phyloP scores from a whole-genome alignment of 2,888 invertebrate species.

The Drosophila fungiperda region DNA sequence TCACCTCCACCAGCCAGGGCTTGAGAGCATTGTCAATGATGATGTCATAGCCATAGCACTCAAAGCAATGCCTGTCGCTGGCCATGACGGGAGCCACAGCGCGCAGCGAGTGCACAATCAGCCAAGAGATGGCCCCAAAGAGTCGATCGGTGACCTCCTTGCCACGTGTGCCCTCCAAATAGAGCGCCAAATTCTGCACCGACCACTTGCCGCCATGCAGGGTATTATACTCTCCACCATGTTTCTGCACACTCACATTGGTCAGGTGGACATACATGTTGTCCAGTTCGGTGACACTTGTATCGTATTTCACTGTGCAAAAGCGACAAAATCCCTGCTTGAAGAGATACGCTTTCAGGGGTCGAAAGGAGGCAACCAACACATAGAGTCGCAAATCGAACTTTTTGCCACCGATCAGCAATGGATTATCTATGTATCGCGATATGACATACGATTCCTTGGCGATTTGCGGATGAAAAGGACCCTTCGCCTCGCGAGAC shows the following conservation, averaged over 20 bases:
- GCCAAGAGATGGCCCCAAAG: slow-evolving; percentile 95
- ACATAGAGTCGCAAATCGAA: slow-evolving; percentile 97
- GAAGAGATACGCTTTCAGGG: slow-evolving; percentile 96
- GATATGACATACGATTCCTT: slow-evolving; percentile 98
- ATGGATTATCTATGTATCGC: slow-evolving; percentile 98
- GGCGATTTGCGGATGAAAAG: slow-evolving; percentile 92
- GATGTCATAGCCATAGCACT: slow-evolving; percentile 96
- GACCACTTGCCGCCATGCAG: slow-evolving; percentile 97
- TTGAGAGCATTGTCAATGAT: slow-evolving; percentile 97
- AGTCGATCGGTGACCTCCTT: slow-evolving; percentile 94
- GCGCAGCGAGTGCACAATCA: slow-evolving; percentile 96
- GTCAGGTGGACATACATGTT: slow-evolving; percentile 98
- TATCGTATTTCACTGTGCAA: slow-evolving; percentile 97
- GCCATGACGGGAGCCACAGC: slow-evolving; percentile 97
- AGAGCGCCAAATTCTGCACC: slow-evolving; percentile 94
- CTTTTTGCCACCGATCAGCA: slow-evolving; percentile 97
- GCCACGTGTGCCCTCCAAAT: slow-evolving; percentile 95
- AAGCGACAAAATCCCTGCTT: slow-evolving; percentile 97
- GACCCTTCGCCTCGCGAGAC: slow-evolving; percentile 94
- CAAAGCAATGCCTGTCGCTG: slow-evolving; percentile 91
- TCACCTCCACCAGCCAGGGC: slow-evolving; percentile 96
- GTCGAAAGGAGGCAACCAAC: slow-evolving; percentile 96
- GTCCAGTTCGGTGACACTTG: slow-evolving; percentile 93
- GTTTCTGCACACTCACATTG: slow-evolving; percentile 98
- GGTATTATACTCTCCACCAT: slow-evolving; percentile 97